Evolutionary conservation across 2,888 invertebrate genomes (phyloP).

Genomic region (Alsophila aescularia): DNA sequence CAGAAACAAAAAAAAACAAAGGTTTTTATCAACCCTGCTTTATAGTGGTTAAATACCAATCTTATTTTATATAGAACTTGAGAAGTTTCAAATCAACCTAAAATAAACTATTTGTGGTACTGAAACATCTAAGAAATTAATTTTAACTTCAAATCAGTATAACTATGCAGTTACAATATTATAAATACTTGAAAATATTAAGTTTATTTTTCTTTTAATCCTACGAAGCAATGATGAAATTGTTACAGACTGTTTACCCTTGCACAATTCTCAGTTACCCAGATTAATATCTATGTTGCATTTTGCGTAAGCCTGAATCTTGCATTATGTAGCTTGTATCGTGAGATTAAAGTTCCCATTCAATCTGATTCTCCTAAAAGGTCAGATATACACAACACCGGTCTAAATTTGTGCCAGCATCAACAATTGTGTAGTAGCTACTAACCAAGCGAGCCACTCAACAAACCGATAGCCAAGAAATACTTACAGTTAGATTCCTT

Average conservation of each 20-base stretch:
- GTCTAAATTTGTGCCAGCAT: conserved; percentile 16
- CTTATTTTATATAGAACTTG: too few relatives aligned
- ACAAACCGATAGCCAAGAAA: conserved; percentile 5
- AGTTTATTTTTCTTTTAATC: background rate
- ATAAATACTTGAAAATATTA: too few relatives aligned
- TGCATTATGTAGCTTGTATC: conserved; percentile 5
- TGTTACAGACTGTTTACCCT: background rate
- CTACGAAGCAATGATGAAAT: background rate
- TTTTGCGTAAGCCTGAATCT: conserved; percentile 14
- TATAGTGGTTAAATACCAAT: too few relatives aligned
- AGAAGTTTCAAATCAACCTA: too few relatives aligned
- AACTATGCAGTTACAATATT: too few relatives aligned
- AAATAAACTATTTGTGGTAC: too few relatives aligned
- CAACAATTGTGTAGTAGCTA: conserved; percentile 8
- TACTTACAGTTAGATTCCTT: conserved; percentile 15
- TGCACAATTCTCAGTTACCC: background rate
- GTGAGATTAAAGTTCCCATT: conserved; percentile 12
- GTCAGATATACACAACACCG: conserved; percentile 14
- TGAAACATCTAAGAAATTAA: too few relatives aligned
- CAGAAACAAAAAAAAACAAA: too few relatives aligned
- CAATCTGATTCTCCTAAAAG: conserved; percentile 22
- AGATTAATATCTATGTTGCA: conserved; percentile 4
- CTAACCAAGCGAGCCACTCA: too few relatives aligned
- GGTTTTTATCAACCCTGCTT: too few relatives aligned
- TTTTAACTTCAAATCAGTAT: too few relatives aligned